A percentile compares a stretch with the other conserved stretches of the same genome.
phyloP scores from a whole-genome alignment of 2,888 invertebrate genomes.

The Lysandra bellargus region DNA sequence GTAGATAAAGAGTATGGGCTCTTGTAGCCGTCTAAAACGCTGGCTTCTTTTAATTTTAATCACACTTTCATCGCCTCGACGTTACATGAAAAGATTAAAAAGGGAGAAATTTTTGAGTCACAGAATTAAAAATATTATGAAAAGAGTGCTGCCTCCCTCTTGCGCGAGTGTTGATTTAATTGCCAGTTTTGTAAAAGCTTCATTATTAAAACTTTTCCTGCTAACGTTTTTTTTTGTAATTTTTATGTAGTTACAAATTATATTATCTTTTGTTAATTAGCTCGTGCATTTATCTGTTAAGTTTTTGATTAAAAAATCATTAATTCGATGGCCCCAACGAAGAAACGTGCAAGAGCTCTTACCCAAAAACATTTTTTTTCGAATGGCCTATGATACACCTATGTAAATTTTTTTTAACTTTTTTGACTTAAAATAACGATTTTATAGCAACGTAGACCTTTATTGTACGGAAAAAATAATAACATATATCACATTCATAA shows the following conservation, averaged over 20 bases:
- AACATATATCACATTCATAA: too few relatives aligned
- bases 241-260: not conserved
- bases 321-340: too few relatives aligned
- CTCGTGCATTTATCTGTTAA: not conserved
- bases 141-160: not conserved
- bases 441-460: too few relatives aligned
- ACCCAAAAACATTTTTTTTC: too few relatives aligned
- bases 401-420: too few relatives aligned
- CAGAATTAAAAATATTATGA: slow-evolving; percentile 11
- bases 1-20: slow-evolving; percentile 27
- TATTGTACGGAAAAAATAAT: too few relatives aligned
- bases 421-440: too few relatives aligned
- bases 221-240: not conserved
- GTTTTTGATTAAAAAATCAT: not conserved
- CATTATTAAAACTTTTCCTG: not conserved
- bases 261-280: not conserved
- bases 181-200: not conserved
- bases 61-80: slow-evolving; percentile 25
- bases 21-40: slow-evolving; percentile 21
- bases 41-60: slow-evolving; percentile 30
- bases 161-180: not conserved
- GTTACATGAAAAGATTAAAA: slow-evolving; percentile 32
- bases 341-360: too few relatives aligned
- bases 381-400: too few relatives aligned
- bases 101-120: slow-evolving; percentile 33